Evolutionary conservation across 2,888 invertebrate species (phyloP).

Genomic region (Schrankia costaestrigalis): DNA sequence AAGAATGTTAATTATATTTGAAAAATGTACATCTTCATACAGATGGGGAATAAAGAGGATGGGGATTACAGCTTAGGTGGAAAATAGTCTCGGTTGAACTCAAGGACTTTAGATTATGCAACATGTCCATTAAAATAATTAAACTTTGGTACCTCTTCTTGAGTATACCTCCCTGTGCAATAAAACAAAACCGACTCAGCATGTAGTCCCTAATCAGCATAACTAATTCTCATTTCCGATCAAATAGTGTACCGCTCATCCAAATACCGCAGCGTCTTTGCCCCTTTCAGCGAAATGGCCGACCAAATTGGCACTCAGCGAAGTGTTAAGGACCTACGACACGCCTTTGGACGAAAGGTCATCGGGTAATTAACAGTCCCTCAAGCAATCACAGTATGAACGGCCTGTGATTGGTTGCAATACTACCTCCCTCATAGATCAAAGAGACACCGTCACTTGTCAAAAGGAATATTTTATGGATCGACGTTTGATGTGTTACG

Average conservation of each 20-base stretch:
- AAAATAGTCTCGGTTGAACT: too few species aligned
- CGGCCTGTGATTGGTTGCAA: conserved; percentile 68
- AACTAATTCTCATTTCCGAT: conserved; percentile 31
- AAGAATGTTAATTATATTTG: too few species aligned
- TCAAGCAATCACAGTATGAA: conserved; percentile 70
- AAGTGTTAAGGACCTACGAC: conserved; percentile 57
- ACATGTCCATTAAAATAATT: too few species aligned
- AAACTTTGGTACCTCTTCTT: too few species aligned
- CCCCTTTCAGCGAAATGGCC: conserved; percentile 33
- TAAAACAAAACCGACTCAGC: too few species aligned
- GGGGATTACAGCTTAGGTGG: too few species aligned
- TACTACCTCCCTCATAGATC: conserved; percentile 51
- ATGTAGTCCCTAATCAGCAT: conserved; percentile 19
- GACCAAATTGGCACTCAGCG: conserved; percentile 62
- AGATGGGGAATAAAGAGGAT: too few species aligned
- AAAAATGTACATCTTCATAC: too few species aligned
- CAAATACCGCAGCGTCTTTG: conserved; percentile 31
- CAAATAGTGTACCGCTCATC: conserved; percentile 29
- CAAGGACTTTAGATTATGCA: too few species aligned
- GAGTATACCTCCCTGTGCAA: too few species aligned
- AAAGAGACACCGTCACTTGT: conserved; percentile 64
- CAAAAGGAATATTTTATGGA: conserved; percentile 73
- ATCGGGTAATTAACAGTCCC: conserved; percentile 75
- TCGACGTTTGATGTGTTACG: conserved; percentile 52
- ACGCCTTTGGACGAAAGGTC: conserved; percentile 68